phyloP scores from a whole-genome alignment of 2,888 invertebrate species.

The Halictus quadricinctus region DNA sequence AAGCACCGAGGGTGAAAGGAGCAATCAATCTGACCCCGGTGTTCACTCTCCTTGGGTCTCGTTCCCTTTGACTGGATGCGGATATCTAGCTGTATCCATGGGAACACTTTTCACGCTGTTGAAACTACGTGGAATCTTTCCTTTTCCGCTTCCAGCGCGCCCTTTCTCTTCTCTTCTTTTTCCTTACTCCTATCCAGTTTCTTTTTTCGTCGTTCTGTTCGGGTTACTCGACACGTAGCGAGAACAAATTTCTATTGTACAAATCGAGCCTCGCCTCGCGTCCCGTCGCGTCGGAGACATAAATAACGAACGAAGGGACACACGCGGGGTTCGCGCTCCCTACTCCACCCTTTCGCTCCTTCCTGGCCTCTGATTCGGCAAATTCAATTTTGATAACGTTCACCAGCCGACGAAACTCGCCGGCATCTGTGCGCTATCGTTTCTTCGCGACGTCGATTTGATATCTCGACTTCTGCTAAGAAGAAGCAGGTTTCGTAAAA shows the following conservation, averaged over 20 bases:
- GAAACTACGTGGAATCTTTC: conserved; percentile 20
- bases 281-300: conserved; percentile 69
- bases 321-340: conserved; percentile 30
- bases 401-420: conserved; percentile 57
- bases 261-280: conserved; percentile 71
- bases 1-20: conserved; percentile 61
- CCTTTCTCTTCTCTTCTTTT: background rate
- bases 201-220: conserved; percentile 34
- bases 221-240: conserved; percentile 71
- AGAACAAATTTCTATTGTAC: conserved; percentile 77
- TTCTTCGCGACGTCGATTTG: background rate
- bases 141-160: background rate
- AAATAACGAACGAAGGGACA: conserved; percentile 72
- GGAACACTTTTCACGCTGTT: conserved; percentile 49
- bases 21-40: conserved; percentile 63
- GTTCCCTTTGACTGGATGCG: conserved; percentile 28
- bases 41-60: conserved; percentile 13
- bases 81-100: background rate
- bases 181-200: background rate
- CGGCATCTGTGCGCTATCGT: background rate
- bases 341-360: background rate
- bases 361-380: conserved; percentile 36
- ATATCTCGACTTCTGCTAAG: background rate
- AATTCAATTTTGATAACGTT: conserved; percentile 78
- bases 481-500: background rate